Evolutionary conservation across 2,888 invertebrate genomes (phyloP).

Genomic region (Platynereis dumerilii): DNA sequence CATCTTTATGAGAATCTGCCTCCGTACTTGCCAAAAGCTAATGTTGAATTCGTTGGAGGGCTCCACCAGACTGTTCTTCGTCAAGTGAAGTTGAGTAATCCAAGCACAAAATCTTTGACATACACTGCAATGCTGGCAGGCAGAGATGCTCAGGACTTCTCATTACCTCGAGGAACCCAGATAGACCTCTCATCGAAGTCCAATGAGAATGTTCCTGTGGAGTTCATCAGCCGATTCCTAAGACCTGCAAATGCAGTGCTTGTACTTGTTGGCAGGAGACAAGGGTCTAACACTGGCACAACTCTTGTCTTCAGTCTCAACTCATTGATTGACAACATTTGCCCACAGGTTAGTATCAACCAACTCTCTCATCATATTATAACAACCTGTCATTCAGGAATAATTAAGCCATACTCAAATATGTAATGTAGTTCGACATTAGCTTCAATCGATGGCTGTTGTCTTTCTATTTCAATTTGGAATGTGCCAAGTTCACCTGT

Average conservation of each 20-base stretch:
- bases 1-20: slow-evolving; percentile 59
- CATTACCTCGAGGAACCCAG: slow-evolving; percentile 53
- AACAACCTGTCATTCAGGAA: too few relatives aligned
- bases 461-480: too few relatives aligned
- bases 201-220: slow-evolving; percentile 42
- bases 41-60: slow-evolving; percentile 56
- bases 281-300: slow-evolving; percentile 54
- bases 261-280: slow-evolving; percentile 55
- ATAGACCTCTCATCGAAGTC: slow-evolving; percentile 57
- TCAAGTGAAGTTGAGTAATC: slow-evolving; percentile 61
- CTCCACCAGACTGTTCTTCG: slow-evolving; percentile 54
- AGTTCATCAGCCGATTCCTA: slow-evolving; percentile 48
- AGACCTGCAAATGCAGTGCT: slow-evolving; percentile 58
- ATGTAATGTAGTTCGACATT: too few relatives aligned
- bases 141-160: slow-evolving; percentile 57
- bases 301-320: slow-evolving; percentile 59
- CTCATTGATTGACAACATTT: slow-evolving; percentile 57
- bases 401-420: too few relatives aligned
- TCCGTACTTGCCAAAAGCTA: slow-evolving; percentile 57
- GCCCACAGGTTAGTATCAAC: slow-evolving; percentile 51
- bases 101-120: slow-evolving; percentile 57
- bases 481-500: too few relatives aligned
- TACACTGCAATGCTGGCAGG: slow-evolving; percentile 60
- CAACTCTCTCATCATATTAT: neutral
- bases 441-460: too few relatives aligned